Evolutionary conservation across 2,113 vertebrate species (phyloP).

Genomic region (Ibidorhyncha struthersii): DNA sequence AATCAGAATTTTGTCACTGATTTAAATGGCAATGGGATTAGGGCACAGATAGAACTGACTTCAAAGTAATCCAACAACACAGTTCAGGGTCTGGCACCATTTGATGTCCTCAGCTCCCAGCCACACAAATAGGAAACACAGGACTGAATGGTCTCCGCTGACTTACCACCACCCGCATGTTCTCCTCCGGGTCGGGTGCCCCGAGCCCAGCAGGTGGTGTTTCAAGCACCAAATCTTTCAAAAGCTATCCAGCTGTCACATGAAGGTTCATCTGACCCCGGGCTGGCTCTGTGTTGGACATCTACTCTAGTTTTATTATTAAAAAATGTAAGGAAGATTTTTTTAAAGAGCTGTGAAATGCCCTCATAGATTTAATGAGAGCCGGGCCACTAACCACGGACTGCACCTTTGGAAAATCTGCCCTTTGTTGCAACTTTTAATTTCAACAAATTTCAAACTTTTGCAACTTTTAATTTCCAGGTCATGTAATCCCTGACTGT

Average conservation of each 20-base stretch:
- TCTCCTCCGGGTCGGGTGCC: not conserved
- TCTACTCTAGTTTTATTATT: not conserved
- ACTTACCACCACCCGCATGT: fast-evolving
- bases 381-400: not conserved
- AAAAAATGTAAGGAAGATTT: not conserved
- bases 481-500: not conserved
- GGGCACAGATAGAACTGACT: not conserved
- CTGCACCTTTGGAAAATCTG: not conserved
- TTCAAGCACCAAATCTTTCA: not conserved
- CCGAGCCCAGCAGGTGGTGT: not conserved
- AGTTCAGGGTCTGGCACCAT: not conserved
- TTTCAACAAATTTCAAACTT: not conserved
- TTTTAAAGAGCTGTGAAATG: not conserved
- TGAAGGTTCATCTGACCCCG: not conserved
- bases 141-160: not conserved
- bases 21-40: not conserved
- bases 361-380: not conserved
- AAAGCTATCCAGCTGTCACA: not conserved
- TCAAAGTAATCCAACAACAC: not conserved
- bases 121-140: not conserved
- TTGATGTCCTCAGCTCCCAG: not conserved
- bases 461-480: not conserved
- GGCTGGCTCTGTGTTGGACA: not conserved
- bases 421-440: not conserved
- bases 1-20: not conserved